Conservation (phyloP, 2,888 invertebrate species). For the Cephus pygmeus region DNA sequence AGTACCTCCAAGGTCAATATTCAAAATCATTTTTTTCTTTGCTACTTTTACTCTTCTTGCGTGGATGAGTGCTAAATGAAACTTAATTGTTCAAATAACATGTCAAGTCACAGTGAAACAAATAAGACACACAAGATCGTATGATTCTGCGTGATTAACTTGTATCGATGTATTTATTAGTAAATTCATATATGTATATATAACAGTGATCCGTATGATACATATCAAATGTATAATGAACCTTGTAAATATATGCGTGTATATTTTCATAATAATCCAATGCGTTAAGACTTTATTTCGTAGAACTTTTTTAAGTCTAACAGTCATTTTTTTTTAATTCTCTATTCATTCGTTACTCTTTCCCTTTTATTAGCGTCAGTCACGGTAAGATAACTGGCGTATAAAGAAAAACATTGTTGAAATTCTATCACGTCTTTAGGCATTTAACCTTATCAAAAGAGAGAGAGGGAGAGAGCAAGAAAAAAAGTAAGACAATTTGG, state of each 20-base stretch:
- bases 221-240: conserved; percentile 37
- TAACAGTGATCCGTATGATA: conserved; percentile 40
- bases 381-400: neutral
- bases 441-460: neutral
- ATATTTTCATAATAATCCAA: conserved; percentile 26
- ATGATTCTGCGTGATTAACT: neutral
- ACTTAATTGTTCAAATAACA: no score
- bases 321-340: conserved; percentile 9
- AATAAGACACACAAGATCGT: neutral
- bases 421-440: neutral
- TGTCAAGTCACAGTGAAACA: neutral
- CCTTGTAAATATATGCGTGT: conserved; percentile 22
- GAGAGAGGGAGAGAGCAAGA: neutral
- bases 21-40: neutral
- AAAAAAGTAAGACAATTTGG: neutral
- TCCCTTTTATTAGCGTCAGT: neutral
- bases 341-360: neutral
- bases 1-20: neutral
- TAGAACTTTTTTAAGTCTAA: conserved; percentile 31
- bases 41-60: no score
- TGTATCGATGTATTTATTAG: conserved; percentile 40
- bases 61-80: no score
- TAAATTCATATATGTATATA: conserved; percentile 37
- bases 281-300: conserved; percentile 36
- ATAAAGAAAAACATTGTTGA: neutral